Evolutionary conservation across 2,113 vertebrate genomes (phyloP).

Genomic region (Fulmarus glacialis): DNA sequence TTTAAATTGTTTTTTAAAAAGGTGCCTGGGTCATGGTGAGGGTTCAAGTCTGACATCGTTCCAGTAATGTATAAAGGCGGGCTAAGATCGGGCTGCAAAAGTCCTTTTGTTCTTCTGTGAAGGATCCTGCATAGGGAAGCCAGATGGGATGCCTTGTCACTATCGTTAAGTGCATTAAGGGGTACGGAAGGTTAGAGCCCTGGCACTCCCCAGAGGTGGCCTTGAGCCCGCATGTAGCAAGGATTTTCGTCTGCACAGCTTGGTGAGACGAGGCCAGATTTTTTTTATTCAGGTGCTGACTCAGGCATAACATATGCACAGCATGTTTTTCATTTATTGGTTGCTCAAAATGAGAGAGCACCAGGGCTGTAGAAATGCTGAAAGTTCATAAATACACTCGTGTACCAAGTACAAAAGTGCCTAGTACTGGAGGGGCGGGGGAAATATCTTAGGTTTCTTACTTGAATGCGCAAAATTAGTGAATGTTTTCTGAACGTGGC

Average conservation of each 20-base stretch:
- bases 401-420: not conserved
- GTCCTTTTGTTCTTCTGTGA: not conserved
- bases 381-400: accelerated
- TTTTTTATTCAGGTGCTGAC: not conserved
- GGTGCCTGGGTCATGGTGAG: not conserved
- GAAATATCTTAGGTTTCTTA: not conserved
- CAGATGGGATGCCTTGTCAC: too few species aligned
- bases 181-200: not conserved
- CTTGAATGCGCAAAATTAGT: not conserved
- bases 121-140: accelerated
- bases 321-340: not conserved
- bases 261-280: accelerated
- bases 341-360: not conserved
- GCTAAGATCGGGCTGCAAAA: not conserved
- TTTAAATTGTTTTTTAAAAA: not conserved
- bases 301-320: not conserved
- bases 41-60: not conserved
- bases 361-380: not conserved
- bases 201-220: not conserved
- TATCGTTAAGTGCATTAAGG: accelerated
- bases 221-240: not conserved
- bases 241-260: not conserved
- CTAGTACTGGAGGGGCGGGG: not conserved
- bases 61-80: not conserved
- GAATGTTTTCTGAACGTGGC: not conserved